A percentile compares a stretch with the other conserved stretches of the same genome.
Conservation (phyloP, 2,797 vertebrate genomes). For the Centropyge bicolor region DNA sequence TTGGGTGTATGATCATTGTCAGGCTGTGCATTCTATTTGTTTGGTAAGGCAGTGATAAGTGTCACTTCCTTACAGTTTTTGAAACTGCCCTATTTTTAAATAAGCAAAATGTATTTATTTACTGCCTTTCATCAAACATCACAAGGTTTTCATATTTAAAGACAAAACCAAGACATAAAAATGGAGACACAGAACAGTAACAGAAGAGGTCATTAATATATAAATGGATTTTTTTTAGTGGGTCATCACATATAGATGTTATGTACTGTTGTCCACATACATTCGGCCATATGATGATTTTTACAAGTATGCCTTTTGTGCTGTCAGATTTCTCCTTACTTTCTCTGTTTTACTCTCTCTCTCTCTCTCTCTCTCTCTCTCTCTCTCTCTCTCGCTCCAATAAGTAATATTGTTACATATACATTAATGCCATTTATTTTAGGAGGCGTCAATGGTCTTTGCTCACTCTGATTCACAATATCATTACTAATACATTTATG, state of each 20-base stretch:
- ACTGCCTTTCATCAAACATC: not conserved
- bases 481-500: conserved; percentile 52
- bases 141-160: not conserved
- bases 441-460: conserved; percentile 16
- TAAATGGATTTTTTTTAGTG: not conserved
- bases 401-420: conserved; percentile 29
- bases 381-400: not conserved
- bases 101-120: not conserved
- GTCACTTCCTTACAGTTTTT: not conserved
- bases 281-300: not conserved
- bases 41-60: not conserved
- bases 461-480: conserved; percentile 32
- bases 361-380: not conserved
- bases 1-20: not conserved
- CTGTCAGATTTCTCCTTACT: not conserved
- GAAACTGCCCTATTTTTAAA: not conserved
- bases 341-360: not conserved
- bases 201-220: not conserved
- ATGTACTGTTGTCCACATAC: not conserved
- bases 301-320: not conserved
- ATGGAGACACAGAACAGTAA: not conserved
- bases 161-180: not conserved
- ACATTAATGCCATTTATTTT: conserved; percentile 37
- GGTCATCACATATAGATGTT: not conserved
- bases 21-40: not conserved